Percentiles rank a stretch among this genome's conserved stretches.
phyloP scores from a whole-genome alignment of 2,113 vertebrate genomes.

The Cranoglanis bouderius region DNA sequence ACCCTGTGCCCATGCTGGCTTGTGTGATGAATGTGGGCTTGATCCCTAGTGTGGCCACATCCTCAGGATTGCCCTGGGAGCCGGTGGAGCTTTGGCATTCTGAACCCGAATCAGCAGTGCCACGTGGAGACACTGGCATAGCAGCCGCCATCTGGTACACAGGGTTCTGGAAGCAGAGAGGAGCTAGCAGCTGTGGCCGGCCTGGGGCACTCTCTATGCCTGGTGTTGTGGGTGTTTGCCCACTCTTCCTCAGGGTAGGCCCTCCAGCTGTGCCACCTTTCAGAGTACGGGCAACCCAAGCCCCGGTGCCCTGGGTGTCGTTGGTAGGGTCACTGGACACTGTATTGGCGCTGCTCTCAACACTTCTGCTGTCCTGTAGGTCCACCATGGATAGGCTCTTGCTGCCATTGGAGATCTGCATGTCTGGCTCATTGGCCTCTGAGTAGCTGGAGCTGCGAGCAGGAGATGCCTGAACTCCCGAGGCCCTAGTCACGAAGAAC shows the following conservation, averaged over 20 bases:
- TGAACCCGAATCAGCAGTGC: constrained; percentile 80
- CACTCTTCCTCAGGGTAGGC: constrained; percentile 81
- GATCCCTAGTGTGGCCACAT: constrained; percentile 66
- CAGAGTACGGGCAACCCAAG: constrained; percentile 75
- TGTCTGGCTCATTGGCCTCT: constrained; percentile 90
- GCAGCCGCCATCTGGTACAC: constrained; percentile 96
- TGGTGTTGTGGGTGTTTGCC: constrained; percentile 81
- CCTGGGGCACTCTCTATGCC: constrained; percentile 73
- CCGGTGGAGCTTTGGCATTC: constrained; percentile 90
- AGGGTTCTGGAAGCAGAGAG: constrained; percentile 95
- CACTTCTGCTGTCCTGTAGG: constrained; percentile 85
- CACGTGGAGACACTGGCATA: constrained; percentile 84
- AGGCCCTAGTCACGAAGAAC: constrained; percentile 97
- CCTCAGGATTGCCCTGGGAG: constrained; percentile 88
- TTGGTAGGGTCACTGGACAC: constrained; percentile 73
- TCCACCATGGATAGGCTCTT: constrained; percentile 96
- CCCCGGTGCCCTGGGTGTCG: constrained; percentile 73
- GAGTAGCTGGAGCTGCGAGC: constrained; percentile 96
- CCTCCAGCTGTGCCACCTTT: constrained; percentile 65
- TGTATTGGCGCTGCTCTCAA: constrained; percentile 75
- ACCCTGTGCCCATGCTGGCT: constrained; percentile 62
- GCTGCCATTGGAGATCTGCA: constrained; percentile 88
- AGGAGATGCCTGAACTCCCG: constrained; percentile 90
- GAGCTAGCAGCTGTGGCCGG: constrained; percentile 86
- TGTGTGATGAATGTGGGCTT: constrained; percentile 82